phyloP scores from a whole-genome alignment of 2,888 invertebrate species.

The Cistogaster globosa region DNA sequence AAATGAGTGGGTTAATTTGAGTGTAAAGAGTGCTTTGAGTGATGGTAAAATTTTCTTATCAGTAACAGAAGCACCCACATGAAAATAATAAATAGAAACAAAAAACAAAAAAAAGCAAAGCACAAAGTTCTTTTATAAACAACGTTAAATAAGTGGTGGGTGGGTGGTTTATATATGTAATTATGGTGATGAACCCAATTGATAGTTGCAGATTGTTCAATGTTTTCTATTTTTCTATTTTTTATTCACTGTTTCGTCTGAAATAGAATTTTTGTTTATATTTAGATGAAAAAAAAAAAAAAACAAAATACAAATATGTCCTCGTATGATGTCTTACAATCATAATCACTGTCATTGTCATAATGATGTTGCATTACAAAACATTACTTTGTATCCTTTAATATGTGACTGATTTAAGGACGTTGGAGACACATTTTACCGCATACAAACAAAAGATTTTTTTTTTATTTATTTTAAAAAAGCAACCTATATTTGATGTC shows the following conservation, averaged over 20 bases:
- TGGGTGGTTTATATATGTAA: conserved; percentile 27
- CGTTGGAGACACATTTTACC: neutral
- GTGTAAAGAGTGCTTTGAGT: conserved; percentile 67
- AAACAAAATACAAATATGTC: conserved; percentile 38
- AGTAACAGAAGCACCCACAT: conserved; percentile 66
- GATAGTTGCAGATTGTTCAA: conserved; percentile 54
- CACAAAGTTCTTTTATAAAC: conserved; percentile 13
- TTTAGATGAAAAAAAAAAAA: conserved; percentile 51
- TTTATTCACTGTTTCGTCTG: conserved; percentile 50
- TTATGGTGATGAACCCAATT: conserved; percentile 56
- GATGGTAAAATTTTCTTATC: conserved; percentile 73
- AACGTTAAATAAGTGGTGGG: conserved; percentile 12
- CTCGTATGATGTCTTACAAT: conserved; percentile 50
- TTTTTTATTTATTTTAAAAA: neutral
- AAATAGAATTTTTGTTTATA: conserved; percentile 62
- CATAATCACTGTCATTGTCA: conserved; percentile 55
- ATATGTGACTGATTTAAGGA: neutral
- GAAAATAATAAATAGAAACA: conserved; percentile 12
- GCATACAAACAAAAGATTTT: neutral
- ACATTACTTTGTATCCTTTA: conserved; percentile 49
- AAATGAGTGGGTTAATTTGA: conserved; percentile 63
- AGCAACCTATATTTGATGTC: too few species aligned
- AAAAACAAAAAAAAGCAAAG: neutral
- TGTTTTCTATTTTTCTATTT: conserved; percentile 41
- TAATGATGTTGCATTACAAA: conserved; percentile 50